Base-by-base conservation (phyloP, 2,797 vertebrate species). In the Orestias chungarensis region DNA sequence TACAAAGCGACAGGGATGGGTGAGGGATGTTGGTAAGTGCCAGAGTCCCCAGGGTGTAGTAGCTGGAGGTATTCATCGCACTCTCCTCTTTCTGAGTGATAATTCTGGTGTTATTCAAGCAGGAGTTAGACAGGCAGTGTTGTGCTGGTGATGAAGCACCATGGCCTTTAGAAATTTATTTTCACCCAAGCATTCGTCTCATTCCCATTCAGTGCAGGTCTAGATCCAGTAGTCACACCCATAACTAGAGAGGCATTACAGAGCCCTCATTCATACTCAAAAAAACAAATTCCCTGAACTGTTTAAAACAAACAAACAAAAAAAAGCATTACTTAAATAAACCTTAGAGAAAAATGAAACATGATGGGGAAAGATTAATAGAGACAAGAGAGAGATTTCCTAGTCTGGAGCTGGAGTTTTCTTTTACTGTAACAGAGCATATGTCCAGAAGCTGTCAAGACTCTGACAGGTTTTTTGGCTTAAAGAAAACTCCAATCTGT, bases 141-240 rank as follows among this genome's bases (percentile, higher is more conserved):
- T 64, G 71, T 78, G 83, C 87, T 87, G 50, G 91, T 89, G 93
- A 93, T 95, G 91, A 93, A 95, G 93, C 92, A 90, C 88, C 90
- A 77, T 92, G 93, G 91, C 93, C 94, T 96, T 96, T 96, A 95
- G 94, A 95, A 95, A 92, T 94, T 94, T 93, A 95, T 94, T 95
- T 96, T 93, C 91, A 90, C 82, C 84, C 81, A 91, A n/a, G 93
- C 93, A 90, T 92, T 93, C 90, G 91, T 95, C 95, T 96, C 94
- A 94, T 95, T 95, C 93, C 91, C 91, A 93, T 92, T 94, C 92
- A 86, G 86, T 70, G 71, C 85, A 87, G 87, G 88, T 91, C 88
- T 81, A 82, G 82, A 85, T 75, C 81, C 82, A 73, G 73, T 83
- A 79, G 80, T 84, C 88, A 83, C 84, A 78, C 79, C 77, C 80